Evolutionary conservation across 1,140 invertebrate genomes (phyloP).

Genomic region (Triops cancriformis): DNA sequence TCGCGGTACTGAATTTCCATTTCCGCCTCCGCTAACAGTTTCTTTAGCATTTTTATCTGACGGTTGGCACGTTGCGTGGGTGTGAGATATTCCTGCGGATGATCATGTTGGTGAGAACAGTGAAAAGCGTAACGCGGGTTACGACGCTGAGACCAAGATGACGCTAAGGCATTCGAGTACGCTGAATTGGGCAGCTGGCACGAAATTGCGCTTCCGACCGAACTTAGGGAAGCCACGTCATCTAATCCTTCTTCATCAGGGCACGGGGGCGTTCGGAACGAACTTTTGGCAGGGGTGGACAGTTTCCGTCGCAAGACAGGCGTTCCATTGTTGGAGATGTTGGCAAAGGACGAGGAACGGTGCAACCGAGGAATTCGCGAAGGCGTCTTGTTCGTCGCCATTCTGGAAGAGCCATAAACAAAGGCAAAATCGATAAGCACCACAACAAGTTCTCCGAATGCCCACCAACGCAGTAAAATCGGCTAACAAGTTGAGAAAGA

Average conservation of each 20-base stretch:
- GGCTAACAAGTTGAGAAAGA: neutral
- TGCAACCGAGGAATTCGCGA: constrained; percentile 25
- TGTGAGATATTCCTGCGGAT: constrained; percentile 69
- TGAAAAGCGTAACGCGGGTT: constrained; percentile 57
- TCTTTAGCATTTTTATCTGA: constrained; percentile 59
- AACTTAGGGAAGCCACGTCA: constrained; percentile 21
- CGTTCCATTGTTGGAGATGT: neutral
- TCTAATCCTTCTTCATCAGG: constrained; percentile 23
- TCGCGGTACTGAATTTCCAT: constrained; percentile 69
- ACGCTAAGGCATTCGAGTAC: constrained; percentile 19
- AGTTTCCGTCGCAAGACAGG: neutral
- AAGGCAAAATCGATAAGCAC: neutral
- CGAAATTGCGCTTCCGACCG: constrained; percentile 21
- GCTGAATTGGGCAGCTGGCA: constrained; percentile 15
- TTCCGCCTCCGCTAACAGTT: constrained; percentile 57
- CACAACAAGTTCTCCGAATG: neutral
- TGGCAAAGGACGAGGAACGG: constrained; percentile 22
- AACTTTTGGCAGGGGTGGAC: neutral
- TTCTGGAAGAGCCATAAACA: neutral
- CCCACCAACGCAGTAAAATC: neutral
- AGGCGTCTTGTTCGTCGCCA: neutral
- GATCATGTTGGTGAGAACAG: constrained; percentile 62
- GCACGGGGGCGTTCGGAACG: neutral
- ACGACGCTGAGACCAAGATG: constrained; percentile 13
- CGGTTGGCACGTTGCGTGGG: constrained; percentile 72